These are phyloP conservation scores for Neotoma lepida DNA, from an alignment of 2,113 vertebrate species.

Conservation along the genomic window DNA sequence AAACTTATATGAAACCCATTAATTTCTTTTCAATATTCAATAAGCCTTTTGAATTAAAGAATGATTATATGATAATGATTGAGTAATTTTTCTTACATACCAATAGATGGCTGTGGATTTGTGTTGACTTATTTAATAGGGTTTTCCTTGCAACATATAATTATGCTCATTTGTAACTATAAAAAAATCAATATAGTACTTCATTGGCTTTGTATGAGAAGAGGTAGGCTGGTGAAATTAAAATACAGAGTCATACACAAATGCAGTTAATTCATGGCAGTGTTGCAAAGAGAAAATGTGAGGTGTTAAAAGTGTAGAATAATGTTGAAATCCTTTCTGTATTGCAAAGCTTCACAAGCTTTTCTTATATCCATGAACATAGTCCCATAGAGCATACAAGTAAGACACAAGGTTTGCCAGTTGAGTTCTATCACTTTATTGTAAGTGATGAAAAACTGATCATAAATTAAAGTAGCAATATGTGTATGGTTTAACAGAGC, in stretches of 20 bases:
- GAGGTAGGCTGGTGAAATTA: background rate
- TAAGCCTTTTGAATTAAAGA: slow-evolving; percentile 52
- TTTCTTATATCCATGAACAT: slow-evolving; percentile 26
- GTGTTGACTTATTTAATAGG: slow-evolving; percentile 7
- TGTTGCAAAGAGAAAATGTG: slow-evolving; percentile 79
- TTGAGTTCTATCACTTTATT: slow-evolving; percentile 73
- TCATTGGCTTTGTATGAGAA: slow-evolving; percentile 65
- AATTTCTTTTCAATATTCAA: slow-evolving; percentile 50
- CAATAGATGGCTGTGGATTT: slow-evolving; percentile 32
- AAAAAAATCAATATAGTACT: slow-evolving; percentile 76
- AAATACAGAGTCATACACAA: slow-evolving; percentile 64
- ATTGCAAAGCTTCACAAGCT: slow-evolving; percentile 48
- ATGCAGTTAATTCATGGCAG: slow-evolving; percentile 69
- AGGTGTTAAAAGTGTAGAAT: slow-evolving; percentile 76
- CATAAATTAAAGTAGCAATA: slow-evolving; percentile 37
- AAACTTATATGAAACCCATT: background rate
- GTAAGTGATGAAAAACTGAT: slow-evolving; percentile 62
- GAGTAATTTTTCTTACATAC: slow-evolving; percentile 26
- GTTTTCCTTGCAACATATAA: slow-evolving; percentile 69
- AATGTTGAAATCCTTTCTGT: slow-evolving; percentile 79
- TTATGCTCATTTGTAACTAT: slow-evolving; percentile 81
- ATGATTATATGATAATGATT: background rate
- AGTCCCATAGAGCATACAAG: slow-evolving; percentile 70
- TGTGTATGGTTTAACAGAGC: background rate
- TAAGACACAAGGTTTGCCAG: slow-evolving; percentile 74